These are phyloP conservation scores for Onychomys arenicola DNA, from an alignment of 2,797 vertebrate species.

Conservation along the genomic window DNA sequence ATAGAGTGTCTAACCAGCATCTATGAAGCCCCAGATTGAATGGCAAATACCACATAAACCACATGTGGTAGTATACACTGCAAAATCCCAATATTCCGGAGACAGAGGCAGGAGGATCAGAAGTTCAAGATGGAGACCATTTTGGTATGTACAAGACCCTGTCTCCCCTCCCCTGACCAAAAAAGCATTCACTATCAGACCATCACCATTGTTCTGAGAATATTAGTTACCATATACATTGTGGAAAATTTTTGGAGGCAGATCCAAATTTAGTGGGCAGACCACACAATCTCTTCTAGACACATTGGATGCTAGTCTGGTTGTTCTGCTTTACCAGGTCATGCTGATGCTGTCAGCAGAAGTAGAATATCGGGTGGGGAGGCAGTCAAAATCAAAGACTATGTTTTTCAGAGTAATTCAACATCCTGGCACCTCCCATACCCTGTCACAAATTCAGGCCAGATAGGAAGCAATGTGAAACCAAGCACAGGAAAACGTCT, in stretches of 20 bases:
- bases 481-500: not conserved
- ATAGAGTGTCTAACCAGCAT: not conserved
- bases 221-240: too few species aligned
- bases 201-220: not conserved
- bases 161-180: too few species aligned
- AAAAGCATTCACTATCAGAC: not conserved
- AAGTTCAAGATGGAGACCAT: not conserved
- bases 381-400: not conserved
- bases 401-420: conserved; percentile 3
- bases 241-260: not conserved
- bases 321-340: not conserved
- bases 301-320: not conserved
- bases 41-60: not conserved
- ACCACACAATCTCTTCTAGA: not conserved
- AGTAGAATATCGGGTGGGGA: not conserved
- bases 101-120: not conserved
- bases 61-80: not conserved
- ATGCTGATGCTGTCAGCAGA: not conserved
- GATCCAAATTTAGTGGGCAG: not conserved
- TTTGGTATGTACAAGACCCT: too few species aligned
- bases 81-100: not conserved
- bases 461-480: not conserved
- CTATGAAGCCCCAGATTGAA: not conserved
- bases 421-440: not conserved
- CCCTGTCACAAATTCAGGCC: not conserved